Conservation (phyloP, 2,888 invertebrate genomes). For the Xanthorhoe designata region DNA sequence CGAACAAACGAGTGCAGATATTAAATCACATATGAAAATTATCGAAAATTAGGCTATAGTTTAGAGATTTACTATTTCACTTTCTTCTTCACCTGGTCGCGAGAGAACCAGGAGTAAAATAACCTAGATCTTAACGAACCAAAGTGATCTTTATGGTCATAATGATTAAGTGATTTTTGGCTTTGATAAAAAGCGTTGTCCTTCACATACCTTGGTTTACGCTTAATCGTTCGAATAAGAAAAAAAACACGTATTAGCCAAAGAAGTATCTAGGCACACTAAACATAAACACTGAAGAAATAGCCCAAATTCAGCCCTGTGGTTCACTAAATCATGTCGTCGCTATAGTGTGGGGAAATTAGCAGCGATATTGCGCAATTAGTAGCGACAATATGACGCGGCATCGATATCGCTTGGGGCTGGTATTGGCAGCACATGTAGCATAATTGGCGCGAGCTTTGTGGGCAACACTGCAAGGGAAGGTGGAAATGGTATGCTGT, state of each 20-base stretch:
- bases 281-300: not conserved
- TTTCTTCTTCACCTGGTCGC: too few relatives aligned
- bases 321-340: constrained; percentile 15
- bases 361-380: constrained; percentile 26
- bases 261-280: too few relatives aligned
- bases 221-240: too few relatives aligned
- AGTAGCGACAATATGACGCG: constrained; percentile 27
- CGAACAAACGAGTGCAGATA: too few relatives aligned
- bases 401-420: constrained; percentile 11
- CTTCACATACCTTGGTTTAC: too few relatives aligned
- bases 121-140: too few relatives aligned
- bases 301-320: constrained; percentile 10
- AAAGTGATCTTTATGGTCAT: too few relatives aligned
- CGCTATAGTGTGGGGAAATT: constrained; percentile 21
- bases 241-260: too few relatives aligned
- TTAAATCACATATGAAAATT: constrained; percentile 10
- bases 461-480: not conserved
- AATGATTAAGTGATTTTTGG: too few relatives aligned
- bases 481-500: not conserved
- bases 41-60: constrained; percentile 11
- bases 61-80: too few relatives aligned
- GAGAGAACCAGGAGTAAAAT: too few relatives aligned
- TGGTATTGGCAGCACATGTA: constrained; percentile 12
- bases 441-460: constrained; percentile 2
- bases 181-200: too few relatives aligned